These are phyloP conservation scores for Papilio xuthus DNA, from an alignment of 1,140 invertebrate genomes.

Conservation along the genomic window DNA sequence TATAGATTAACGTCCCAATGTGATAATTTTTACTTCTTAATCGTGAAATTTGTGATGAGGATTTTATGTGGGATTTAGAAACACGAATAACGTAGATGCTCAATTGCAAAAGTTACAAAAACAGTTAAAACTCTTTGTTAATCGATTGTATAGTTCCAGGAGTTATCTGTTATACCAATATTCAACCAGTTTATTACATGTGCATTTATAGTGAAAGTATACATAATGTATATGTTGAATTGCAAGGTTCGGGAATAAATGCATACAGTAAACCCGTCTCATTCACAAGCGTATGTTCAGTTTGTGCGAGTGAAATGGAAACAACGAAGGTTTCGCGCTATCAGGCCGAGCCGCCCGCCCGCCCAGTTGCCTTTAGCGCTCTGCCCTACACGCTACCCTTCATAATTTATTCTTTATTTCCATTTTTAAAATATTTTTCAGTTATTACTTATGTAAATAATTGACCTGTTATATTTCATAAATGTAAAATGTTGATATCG, in stretches of 20 bases:
- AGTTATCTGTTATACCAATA: slow-evolving; percentile 37
- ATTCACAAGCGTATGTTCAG: slow-evolving; percentile 41
- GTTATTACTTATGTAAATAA: slow-evolving; percentile 24
- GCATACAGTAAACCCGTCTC: slow-evolving; percentile 58
- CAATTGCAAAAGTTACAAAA: not conserved
- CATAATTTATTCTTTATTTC: slow-evolving; percentile 37
- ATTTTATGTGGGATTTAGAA: not conserved
- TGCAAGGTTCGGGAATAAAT: slow-evolving; percentile 59
- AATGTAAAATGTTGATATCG: not conserved
- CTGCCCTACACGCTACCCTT: slow-evolving; percentile 55
- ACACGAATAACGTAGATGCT: not conserved
- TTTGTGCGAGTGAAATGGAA: slow-evolving; percentile 59
- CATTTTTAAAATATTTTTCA: slow-evolving; percentile 41
- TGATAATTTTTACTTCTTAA: not conserved
- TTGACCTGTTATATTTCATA: not conserved
- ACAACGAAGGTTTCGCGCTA: slow-evolving; percentile 59
- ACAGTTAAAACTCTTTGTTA: not conserved
- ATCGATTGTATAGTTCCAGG: not conserved
- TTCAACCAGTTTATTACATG: slow-evolving; percentile 37
- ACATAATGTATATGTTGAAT: slow-evolving; percentile 34
- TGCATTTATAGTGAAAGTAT: slow-evolving; percentile 30
- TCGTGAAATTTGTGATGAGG: not conserved
- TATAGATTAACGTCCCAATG: not conserved
- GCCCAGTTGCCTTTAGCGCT: slow-evolving; percentile 68
- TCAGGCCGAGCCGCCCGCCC: slow-evolving; percentile 68